Base-by-base conservation (phyloP, 2,113 vertebrate genomes). In the Limnothrissa miodon region DNA sequence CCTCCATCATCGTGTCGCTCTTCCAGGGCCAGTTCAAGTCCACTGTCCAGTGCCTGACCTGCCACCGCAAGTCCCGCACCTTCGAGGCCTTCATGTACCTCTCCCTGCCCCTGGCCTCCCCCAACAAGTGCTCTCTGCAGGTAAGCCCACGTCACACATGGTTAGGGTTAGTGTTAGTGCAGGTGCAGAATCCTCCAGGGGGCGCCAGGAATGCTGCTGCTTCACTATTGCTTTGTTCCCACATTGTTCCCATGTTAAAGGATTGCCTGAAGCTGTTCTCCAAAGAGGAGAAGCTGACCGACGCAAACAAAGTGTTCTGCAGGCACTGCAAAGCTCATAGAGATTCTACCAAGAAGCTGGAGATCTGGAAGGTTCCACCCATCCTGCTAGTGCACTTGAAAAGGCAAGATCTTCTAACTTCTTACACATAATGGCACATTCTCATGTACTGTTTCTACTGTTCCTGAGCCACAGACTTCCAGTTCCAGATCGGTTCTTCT, bases 11-110 rank as follows among this genome's bases (percentile, higher is more conserved):
- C 0, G 98, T 99, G 23, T 94, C 96, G 0, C 95, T 99, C 79
- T 99, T 99, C 82, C 98, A 99, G 93, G 98, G 98, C 4, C 98
- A 99, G 90, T 99, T 99, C 92, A 99, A 99, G 81, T 99, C 98
- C 80, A 99, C 97, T 0, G 97, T 99, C 81, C 97, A 99, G 93
- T 99, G 98, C 92, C 95, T 97, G 83, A 98, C 96, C 0, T 99
- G 98, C 87, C 96, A 98, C 88, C 96, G 93, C 90, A 98, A 96
- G 89, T 99, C 97, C 0, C 91, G 97, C 84, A 99, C 97, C 3
- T 99, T 99, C 83, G 98, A 99, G 93, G 97, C 98, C 79, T 99
- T 99, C 85, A 99, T 99, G 98, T 98, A 99, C 85, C 92, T 99
- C 86, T 98, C 98, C 0, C 88, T 99, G 39, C 96, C 97, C 0